Evolutionary conservation across 2,113 vertebrate genomes (phyloP), one percentile per base, ranked within the genome.

Genomic region (Lathamus discolor): DNA sequence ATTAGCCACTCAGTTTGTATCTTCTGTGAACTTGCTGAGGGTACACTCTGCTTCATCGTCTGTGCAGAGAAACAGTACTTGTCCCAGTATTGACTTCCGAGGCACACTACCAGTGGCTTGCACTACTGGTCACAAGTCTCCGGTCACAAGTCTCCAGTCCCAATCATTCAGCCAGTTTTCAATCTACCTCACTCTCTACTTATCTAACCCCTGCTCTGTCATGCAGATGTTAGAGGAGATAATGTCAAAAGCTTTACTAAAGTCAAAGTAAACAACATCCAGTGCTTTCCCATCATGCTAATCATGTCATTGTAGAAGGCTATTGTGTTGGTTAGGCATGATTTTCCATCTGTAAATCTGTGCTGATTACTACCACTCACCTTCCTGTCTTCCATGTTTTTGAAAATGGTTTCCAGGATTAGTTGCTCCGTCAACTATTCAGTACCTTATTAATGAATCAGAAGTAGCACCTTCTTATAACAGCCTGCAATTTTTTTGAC

Each of bases 101-200:
- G 41, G 31, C 41, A 49, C 27, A 74, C 13, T 24, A 35, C 13
- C 35, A 35, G 22, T 59, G 22, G 33, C 33, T 35, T 35, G 13
- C 33, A 59, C 4, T 31, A 18, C 12, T 59, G 43, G 35, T 23
- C 17, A 59, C 20, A 70, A 46, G 4, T 4, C 10, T 2, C 2
- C 0, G 1, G 15, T 16, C 22, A 37, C 37, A 70, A 46, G 4
- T 4, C 10, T 2, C 2, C 1, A 1, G 15, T 16, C 22, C n/a
- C 20, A 72, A 22, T 29, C 29, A 48, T 72, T 72, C 37, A 59
- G 5, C 2, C 13, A 33, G 29, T 70, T 82, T 77, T 86, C 11
- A 29, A 6, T 43, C 51, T 46, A 52, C 18, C 37, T 82, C 31
- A 52, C 19, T 64, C 17, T 41, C 18, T 25, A 33, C 29, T 66